Percentiles rank a stretch among this genome's conserved stretches.
phyloP scores from a whole-genome alignment of 2,113 vertebrate species.

The Rousettus leschenaultii region DNA sequence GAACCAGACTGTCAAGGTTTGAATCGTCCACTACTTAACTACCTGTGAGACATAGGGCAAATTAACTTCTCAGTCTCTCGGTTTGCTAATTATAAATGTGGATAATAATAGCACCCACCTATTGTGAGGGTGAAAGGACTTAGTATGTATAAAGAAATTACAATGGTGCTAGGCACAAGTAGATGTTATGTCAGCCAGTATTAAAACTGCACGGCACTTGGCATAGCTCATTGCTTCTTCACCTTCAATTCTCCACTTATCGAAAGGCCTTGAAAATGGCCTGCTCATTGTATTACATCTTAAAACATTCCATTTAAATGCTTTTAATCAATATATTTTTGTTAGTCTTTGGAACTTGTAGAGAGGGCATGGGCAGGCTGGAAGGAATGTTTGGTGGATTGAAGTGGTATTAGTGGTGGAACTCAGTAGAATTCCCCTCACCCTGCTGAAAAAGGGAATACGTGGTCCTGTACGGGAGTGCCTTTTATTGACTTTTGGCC shows the following conservation, averaged over 20 bases:
- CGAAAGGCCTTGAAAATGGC: background rate
- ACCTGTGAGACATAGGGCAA: background rate
- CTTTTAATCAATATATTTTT: background rate
- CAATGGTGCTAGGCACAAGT: background rate
- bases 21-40: background rate
- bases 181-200: background rate
- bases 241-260: background rate
- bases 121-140: background rate
- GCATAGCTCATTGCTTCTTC: background rate
- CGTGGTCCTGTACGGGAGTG: background rate
- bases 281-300: background rate
- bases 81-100: background rate
- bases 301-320: constrained; percentile 21
- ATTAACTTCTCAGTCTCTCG: background rate
- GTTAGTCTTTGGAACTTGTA: background rate
- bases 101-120: background rate
- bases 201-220: background rate
- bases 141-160: background rate
- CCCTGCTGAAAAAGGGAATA: background rate
- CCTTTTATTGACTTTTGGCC: background rate
- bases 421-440: background rate
- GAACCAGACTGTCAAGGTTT: background rate
- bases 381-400: background rate
- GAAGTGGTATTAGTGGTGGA: background rate
- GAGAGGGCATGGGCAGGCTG: background rate